These are phyloP conservation scores for Saxidomus purpurata DNA, from an alignment of 1,140 invertebrate genomes.

Conservation along the genomic window DNA sequence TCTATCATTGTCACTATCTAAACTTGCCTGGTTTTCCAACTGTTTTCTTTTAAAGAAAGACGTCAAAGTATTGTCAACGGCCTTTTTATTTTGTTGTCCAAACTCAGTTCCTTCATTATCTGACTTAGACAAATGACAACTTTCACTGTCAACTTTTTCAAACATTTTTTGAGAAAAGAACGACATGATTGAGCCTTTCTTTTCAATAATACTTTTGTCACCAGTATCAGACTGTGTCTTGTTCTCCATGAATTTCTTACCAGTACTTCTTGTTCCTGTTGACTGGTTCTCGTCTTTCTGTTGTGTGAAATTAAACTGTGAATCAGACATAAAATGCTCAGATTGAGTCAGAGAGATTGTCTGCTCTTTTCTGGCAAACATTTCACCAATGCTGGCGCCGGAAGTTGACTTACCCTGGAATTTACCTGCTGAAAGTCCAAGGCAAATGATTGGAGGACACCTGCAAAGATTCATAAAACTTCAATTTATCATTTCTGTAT, in stretches of 20 bases:
- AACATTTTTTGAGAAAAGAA: background rate
- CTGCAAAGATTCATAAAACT: conserved; percentile 70
- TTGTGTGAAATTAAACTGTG: background rate
- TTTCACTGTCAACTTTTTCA: background rate
- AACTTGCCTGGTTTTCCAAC: conserved; percentile 4
- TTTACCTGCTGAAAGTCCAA: conserved; percentile 93
- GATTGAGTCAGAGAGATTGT: conserved; percentile 28
- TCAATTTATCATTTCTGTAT: too few species aligned
- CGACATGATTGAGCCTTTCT: conserved; percentile 18
- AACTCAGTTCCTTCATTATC: background rate
- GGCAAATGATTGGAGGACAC: conserved; percentile 89
- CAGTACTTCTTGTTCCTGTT: background rate
- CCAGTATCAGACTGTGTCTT: background rate
- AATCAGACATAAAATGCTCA: background rate
- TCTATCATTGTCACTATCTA: background rate
- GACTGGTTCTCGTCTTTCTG: background rate
- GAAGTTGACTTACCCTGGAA: conserved; percentile 90
- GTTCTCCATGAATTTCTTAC: background rate
- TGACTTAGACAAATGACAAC: background rate
- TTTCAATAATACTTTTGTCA: background rate
- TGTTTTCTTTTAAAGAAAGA: conserved; percentile 46
- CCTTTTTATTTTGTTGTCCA: background rate
- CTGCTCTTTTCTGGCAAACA: conserved; percentile 73
- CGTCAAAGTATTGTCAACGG: background rate
- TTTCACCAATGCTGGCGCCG: conserved; percentile 79